Evolutionary conservation across 2,113 vertebrate species (phyloP), one percentile per base, ranked within the genome.

Genomic region (Nipponia nippon): DNA sequence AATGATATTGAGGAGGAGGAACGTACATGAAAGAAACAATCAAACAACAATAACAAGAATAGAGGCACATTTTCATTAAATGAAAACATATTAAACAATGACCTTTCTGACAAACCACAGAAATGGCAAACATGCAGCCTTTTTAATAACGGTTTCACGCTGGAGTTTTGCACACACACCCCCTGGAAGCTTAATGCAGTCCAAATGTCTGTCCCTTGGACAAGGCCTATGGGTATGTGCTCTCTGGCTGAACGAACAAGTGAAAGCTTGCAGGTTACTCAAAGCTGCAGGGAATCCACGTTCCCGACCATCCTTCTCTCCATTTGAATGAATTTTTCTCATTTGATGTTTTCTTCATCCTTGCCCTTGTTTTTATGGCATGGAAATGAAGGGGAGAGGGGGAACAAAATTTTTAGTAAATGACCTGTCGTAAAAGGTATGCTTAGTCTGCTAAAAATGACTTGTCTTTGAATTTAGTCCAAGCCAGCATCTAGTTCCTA

Each of bases 91-190:
- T 96, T 89, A 83, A 95, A 71, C 72, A 89, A 46, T 87, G 93
- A 90, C 93, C 75, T 94, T 95, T 96, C 94, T 94, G 87, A 80
- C 66, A 95, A 97, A 97, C 93, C 94, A 83, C 95, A 97, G 61
- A 87, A 95, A 81, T 2, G 91, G 89, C 70, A 95, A 89, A 77
- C 73, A 84, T 21, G 93, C 46, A 87, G 83, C 47, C 32, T 79
- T 87, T 80, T 95, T 26, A 76, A 78, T 79, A 95, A 79, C 3
- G 5, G 63, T 70, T 95, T 80, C 53, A 69, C 91, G 56, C 49
- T 89, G 40, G 27, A 87, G 40, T 70, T 76, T 83, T 95, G 81
- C 47, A 91, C 58, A 70, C 53, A 89, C 53, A 61, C 42, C 66
- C 87, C 81, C 82, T 83, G 78, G 87, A 93, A 94, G 59, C 71